A percentile compares a stretch with the other conserved stretches of the same genome.
These are phyloP conservation scores for Pasiphila rectangulata DNA, from an alignment of 2,888 invertebrate genomes.

Conservation along the genomic window DNA sequence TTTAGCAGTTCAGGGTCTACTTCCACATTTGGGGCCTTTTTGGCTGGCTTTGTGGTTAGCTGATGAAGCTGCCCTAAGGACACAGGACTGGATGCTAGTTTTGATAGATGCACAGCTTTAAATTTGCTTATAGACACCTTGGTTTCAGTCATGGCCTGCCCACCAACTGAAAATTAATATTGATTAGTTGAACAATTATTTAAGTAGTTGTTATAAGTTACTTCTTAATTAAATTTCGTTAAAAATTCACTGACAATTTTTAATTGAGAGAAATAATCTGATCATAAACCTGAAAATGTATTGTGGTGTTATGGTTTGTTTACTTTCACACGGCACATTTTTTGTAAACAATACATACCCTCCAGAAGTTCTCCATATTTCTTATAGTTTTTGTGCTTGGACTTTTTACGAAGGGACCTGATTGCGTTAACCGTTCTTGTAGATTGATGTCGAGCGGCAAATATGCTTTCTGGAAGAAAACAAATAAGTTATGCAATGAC, in stretches of 20 bases:
- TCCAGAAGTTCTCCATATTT: slow-evolving; percentile 85
- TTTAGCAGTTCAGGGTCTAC: slow-evolving; percentile 68
- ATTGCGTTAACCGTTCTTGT: slow-evolving; percentile 66
- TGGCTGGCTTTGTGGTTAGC: slow-evolving; percentile 61
- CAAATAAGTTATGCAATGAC: slow-evolving; percentile 65
- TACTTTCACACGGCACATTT: slow-evolving; percentile 24
- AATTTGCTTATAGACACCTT: slow-evolving; percentile 85
- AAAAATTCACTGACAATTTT: too few species aligned
- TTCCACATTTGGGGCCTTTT: slow-evolving; percentile 46
- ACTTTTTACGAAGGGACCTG: slow-evolving; percentile 65
- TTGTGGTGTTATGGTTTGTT: slow-evolving; percentile 32
- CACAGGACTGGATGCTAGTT: slow-evolving; percentile 81
- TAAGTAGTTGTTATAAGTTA: too few species aligned
- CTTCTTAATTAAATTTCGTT: too few species aligned
- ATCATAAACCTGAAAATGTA: too few species aligned
- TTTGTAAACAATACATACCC: slow-evolving; percentile 67
- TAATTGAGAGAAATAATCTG: too few species aligned
- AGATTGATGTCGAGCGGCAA: slow-evolving; percentile 61
- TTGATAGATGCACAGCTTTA: slow-evolving; percentile 83
- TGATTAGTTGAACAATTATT: too few species aligned
- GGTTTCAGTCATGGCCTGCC: slow-evolving; percentile 82
- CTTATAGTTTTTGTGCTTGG: slow-evolving; percentile 68
- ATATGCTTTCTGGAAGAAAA: slow-evolving; percentile 57
- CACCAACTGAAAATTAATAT: slow-evolving; percentile 83
- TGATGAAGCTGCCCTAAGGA: slow-evolving; percentile 82